Conservation (phyloP, 2,888 invertebrate genomes). For the Morinoia aosen region DNA sequence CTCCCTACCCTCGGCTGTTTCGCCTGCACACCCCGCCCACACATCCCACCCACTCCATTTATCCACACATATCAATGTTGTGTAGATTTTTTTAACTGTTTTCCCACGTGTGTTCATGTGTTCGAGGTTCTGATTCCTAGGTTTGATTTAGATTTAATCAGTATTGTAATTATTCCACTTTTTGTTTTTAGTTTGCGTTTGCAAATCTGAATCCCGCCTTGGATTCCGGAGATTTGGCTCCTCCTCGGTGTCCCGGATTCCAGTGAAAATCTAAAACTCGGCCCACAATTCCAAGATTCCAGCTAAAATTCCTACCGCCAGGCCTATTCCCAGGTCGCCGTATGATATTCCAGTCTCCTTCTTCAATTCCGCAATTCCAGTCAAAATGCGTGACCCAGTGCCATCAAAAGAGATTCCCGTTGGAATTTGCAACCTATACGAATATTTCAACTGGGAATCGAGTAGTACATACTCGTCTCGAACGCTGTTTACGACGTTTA, state of each 20-base stretch:
- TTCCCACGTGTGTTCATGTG: background rate
- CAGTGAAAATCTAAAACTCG: background rate
- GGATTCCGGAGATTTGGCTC: background rate
- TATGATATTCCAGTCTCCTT: conserved; percentile 37
- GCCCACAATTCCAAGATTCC: background rate
- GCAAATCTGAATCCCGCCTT: background rate
- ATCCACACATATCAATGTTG: background rate
- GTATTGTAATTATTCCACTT: background rate
- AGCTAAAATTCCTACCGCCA: conserved; percentile 18
- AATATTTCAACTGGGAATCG: background rate
- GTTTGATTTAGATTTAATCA: background rate
- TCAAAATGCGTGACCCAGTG: background rate
- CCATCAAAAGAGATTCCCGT: conserved; percentile 15
- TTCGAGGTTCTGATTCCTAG: background rate
- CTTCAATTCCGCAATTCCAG: background rate
- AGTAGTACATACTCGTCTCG: background rate
- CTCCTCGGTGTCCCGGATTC: background rate
- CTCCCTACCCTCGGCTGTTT: background rate
- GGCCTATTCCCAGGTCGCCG: conserved; percentile 15
- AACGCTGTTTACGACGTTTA: background rate
- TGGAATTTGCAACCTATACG: conserved; percentile 9
- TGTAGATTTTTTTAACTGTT: background rate
- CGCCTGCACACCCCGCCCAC: background rate
- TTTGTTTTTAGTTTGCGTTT: background rate
- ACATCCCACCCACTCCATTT: background rate